phyloP scores from a whole-genome alignment of 2,797 vertebrate genomes.

The Diplodus puntazzo region DNA sequence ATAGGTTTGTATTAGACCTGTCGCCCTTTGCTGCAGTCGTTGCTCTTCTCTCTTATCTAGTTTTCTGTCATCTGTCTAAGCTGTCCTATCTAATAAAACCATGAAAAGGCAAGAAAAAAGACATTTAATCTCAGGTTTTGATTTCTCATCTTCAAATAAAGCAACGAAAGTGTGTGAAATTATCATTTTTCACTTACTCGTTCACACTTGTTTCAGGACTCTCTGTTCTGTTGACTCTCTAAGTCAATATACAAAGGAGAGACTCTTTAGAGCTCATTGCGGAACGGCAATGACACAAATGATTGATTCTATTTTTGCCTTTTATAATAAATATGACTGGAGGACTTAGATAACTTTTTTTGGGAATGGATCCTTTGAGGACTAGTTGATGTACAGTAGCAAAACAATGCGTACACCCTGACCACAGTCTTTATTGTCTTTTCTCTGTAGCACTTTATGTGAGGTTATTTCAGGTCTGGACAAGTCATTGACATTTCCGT shows the following conservation, averaged over 20 bases:
- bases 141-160: background rate
- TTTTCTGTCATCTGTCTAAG: no score
- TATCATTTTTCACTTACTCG: background rate
- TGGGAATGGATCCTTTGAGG: background rate
- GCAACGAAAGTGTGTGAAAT: background rate
- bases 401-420: background rate
- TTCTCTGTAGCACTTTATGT: background rate
- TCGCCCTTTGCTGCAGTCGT: no score
- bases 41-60: no score
- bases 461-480: constrained; percentile 13
- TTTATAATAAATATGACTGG: background rate
- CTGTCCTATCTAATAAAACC: no score
- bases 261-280: background rate
- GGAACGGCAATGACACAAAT: background rate
- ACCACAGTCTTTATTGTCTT: background rate
- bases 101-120: no score
- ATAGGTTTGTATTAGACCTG: no score
- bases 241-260: background rate
- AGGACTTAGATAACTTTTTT: background rate
- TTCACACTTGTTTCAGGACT: background rate
- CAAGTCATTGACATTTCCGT: constrained; percentile 57
- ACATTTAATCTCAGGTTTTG: background rate
- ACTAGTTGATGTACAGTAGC: background rate
- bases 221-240: background rate
- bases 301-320: background rate